Evolutionary conservation across 2,113 vertebrate species (phyloP).

Genomic region (Albula goreensis): DNA sequence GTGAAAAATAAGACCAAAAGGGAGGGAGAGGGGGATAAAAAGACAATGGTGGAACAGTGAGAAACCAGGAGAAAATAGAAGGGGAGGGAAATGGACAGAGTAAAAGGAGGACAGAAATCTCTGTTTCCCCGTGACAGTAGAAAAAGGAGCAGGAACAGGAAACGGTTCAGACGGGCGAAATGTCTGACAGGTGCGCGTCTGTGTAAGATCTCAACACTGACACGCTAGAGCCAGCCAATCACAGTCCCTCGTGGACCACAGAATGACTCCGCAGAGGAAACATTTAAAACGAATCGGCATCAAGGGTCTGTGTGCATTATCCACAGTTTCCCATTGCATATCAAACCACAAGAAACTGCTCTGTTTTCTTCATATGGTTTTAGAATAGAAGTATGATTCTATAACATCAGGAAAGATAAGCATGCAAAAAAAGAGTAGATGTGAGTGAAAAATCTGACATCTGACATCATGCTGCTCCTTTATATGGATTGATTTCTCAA

Average conservation of each 20-base stretch:
- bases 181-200: background rate
- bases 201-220: background rate
- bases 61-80: background rate
- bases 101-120: background rate
- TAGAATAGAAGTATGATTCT: background rate
- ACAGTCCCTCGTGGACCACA: background rate
- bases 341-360: background rate
- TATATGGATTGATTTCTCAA: background rate
- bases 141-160: background rate
- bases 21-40: background rate
- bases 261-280: background rate
- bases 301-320: background rate
- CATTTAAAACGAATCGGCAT: slow-evolving; percentile 1
- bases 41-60: slow-evolving; percentile 29
- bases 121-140: background rate
- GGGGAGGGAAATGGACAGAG: background rate
- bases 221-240: background rate
- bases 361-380: background rate
- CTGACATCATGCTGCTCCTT: background rate
- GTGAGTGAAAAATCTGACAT: background rate
- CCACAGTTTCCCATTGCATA: background rate
- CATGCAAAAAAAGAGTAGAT: background rate
- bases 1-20: background rate
- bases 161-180: background rate
- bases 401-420: background rate